These are phyloP conservation scores for Leptobrachium ailaonicum DNA, from an alignment of 2,113 vertebrate species.

Conservation along the genomic window DNA sequence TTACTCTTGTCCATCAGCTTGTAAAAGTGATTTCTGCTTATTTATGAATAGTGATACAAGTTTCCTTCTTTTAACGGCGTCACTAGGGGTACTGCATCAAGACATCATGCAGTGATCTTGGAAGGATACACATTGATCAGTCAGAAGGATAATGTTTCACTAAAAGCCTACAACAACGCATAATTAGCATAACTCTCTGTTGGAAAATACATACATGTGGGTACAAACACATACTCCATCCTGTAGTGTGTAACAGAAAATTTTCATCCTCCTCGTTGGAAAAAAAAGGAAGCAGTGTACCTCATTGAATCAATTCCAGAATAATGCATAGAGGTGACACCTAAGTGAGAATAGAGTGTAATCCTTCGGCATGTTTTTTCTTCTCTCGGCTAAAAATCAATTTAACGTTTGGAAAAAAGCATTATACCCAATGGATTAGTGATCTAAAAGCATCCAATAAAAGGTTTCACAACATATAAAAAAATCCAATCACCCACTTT, in stretches of 20 bases:
- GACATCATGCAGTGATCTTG: too few species aligned
- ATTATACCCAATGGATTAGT: slow-evolving; percentile 42
- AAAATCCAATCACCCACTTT: slow-evolving; percentile 36
- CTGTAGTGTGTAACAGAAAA: not conserved
- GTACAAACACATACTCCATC: not conserved
- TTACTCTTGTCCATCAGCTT: too few species aligned
- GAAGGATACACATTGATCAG: too few species aligned
- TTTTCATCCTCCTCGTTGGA: not conserved
- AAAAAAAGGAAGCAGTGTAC: not conserved
- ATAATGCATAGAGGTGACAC: slow-evolving; percentile 31
- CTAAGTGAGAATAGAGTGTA: slow-evolving; percentile 15
- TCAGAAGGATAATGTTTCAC: too few species aligned
- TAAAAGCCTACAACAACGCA: too few species aligned
- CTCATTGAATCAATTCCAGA: slow-evolving; percentile 14
- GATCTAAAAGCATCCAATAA: slow-evolving; percentile 38
- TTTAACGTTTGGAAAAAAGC: slow-evolving; percentile 32
- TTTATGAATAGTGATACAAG: too few species aligned
- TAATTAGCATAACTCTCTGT: too few species aligned
- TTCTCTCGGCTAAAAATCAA: slow-evolving; percentile 34
- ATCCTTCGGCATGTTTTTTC: slow-evolving; percentile 27
- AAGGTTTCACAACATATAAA: slow-evolving; percentile 34
- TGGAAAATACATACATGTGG: too few species aligned
- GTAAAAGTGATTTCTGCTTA: too few species aligned
- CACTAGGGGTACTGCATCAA: too few species aligned
- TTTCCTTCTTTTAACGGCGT: too few species aligned